Evolutionary conservation across 2,888 invertebrate genomes (phyloP), one percentile per base, ranked within the genome.

Genomic region (Galerucella pusilla): DNA sequence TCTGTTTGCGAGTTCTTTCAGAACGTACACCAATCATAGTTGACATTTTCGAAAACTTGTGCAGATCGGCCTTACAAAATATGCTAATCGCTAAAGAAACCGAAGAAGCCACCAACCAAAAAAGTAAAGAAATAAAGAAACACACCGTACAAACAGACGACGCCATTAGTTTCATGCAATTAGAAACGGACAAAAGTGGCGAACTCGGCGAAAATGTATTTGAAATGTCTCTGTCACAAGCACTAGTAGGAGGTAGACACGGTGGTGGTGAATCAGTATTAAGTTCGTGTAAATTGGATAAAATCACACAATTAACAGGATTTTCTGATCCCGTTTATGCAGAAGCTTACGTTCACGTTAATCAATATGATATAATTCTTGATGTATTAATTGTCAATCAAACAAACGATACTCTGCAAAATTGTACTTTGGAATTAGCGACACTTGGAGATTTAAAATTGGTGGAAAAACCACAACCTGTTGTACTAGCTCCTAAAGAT

Each of bases 261-360:
- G 83, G 84, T 4, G 85, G 84, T 14, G 65, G 49, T 0, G 74
- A 77, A 12, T 76, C 74, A 10, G 54, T 57, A 10, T 67, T 77
- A 16, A 69, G 76, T 84, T 88, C 80, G 75, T 67, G 63, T 80
- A 92, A 91, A 81, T 85, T 93, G 20, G 92, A 92, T 77, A 94
- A 94, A 88, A 97, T 88, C 9, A 97, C 97, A 54, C 99, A 99
- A 88, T 90, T 99, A 84, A 99, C 99, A 4, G 99, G 83, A 46
- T 99, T 99, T 89, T 98, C 98, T 0, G 99, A 99, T 90, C 99
- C 99, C 0, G 98, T 99, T 76, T 99, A 99, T 88, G 97, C 99
- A 0, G 99, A 99, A 89, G 99, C 99, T n/a, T 97, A 99, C 85
- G 99, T 99, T 1, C 95, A 99, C 87, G 99, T 99, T 81, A 98